phyloP scores from a whole-genome alignment of 2,888 invertebrate genomes.

The Timema cristinae region DNA sequence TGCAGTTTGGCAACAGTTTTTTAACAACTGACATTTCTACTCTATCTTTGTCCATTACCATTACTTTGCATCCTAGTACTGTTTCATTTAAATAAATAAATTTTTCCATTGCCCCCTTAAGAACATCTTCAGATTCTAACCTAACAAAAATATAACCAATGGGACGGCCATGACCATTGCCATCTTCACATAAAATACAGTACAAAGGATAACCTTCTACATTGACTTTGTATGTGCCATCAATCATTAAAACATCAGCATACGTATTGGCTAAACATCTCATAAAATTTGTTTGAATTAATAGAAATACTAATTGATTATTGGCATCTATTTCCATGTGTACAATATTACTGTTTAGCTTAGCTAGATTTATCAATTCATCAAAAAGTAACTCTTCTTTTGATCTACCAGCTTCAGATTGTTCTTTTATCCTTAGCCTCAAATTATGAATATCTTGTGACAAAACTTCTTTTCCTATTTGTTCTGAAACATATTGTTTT shows the following conservation, averaged over 20 bases:
- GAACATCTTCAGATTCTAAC: slow-evolving; percentile 14
- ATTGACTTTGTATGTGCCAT: slow-evolving; percentile 23
- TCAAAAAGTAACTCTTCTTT: background rate
- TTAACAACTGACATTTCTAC: slow-evolving; percentile 12
- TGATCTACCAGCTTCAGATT: background rate
- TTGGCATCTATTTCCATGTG: slow-evolving; percentile 7
- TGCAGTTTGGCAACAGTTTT: slow-evolving; percentile 4
- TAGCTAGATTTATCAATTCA: background rate
- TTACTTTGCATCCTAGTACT: slow-evolving; percentile 12
- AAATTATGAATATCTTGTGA: slow-evolving; percentile 16
- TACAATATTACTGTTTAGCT: background rate
- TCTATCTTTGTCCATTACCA: slow-evolving; percentile 19
- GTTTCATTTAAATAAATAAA: background rate
- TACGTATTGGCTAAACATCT: slow-evolving; percentile 12
- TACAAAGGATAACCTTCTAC: slow-evolving; percentile 21
- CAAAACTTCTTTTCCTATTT: slow-evolving; percentile 10
- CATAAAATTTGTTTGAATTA: slow-evolving; percentile 20
- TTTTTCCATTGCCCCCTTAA: slow-evolving; percentile 7
- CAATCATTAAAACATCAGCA: slow-evolving; percentile 17
- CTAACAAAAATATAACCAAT: slow-evolving; percentile 19
- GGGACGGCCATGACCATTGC: background rate
- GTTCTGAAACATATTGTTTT: slow-evolving; percentile 6
- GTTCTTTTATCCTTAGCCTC: slow-evolving; percentile 1
- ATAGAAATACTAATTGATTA: slow-evolving; percentile 6
- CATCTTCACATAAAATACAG: slow-evolving; percentile 19